Conservation (phyloP, 2,113 vertebrate genomes). For the Sylvilagus bachmani region DNA sequence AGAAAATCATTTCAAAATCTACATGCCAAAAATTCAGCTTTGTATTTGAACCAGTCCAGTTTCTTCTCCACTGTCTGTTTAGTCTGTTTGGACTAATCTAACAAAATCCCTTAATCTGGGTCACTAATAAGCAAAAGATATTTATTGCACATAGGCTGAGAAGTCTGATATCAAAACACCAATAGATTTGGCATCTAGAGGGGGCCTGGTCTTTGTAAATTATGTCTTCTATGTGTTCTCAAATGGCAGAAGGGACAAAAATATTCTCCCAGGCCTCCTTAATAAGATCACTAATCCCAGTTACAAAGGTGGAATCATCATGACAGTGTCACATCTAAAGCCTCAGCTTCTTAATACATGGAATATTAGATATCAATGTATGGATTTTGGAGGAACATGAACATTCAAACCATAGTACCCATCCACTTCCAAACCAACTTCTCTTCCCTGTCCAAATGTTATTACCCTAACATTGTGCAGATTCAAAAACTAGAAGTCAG, state of each 20-base stretch:
- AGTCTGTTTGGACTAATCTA: not conserved
- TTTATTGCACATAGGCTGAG: not conserved
- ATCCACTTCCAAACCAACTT: not conserved
- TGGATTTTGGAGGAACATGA: not conserved
- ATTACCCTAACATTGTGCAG: not conserved
- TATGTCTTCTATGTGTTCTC: not conserved
- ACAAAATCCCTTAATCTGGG: not conserved
- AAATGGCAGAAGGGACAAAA: not conserved
- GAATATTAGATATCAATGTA: not conserved
- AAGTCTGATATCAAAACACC: not conserved
- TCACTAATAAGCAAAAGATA: not conserved
- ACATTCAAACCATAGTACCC: too few species aligned
- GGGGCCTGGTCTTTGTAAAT: not conserved
- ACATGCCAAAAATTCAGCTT: not conserved
- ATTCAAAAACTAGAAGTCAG: not conserved
- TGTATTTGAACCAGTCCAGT: not conserved
- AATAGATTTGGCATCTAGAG: not conserved
- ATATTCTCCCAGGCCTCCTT: not conserved
- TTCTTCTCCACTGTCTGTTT: not conserved
- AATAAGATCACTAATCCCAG: not conserved
- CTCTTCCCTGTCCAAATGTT: not conserved
- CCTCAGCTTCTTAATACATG: fast-evolving
- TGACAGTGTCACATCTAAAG: not conserved
- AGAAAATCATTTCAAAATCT: not conserved
- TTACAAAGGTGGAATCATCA: not conserved